Evolutionary conservation across 2,888 invertebrate species (phyloP).

Genomic region (Dicyrtoma fusca): DNA sequence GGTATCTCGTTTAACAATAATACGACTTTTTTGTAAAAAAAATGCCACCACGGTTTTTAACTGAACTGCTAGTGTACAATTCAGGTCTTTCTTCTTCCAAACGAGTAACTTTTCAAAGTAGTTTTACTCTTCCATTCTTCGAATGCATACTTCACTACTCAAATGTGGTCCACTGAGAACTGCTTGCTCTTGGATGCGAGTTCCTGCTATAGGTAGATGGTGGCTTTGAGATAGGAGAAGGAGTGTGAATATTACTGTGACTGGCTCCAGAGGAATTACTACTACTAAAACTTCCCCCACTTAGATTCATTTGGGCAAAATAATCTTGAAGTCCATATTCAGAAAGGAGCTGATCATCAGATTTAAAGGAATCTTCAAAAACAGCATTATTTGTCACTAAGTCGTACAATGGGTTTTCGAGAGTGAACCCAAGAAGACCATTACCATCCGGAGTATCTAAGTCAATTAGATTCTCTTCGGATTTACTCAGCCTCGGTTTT

Average conservation of each 20-base stretch:
- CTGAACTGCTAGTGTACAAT: too few relatives aligned
- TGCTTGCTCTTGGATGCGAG: slow-evolving; percentile 7
- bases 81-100: not conserved
- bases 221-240: slow-evolving; percentile 7
- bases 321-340: slow-evolving; percentile 56
- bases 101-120: not conserved
- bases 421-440: slow-evolving; percentile 40
- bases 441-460: slow-evolving; percentile 54
- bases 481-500: slow-evolving; percentile 53
- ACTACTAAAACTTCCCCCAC: slow-evolving; percentile 30
- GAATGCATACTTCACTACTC: slow-evolving; percentile 1
- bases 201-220: slow-evolving; percentile 1
- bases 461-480: slow-evolving; percentile 57
- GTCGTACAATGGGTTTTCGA: slow-evolving; percentile 56
- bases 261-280: slow-evolving; percentile 30
- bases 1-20: too few relatives aligned
- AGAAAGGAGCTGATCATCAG: slow-evolving; percentile 53
- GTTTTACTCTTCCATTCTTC: not conserved
- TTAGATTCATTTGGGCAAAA: slow-evolving; percentile 40
- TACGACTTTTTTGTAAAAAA: too few relatives aligned
- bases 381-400: slow-evolving; percentile 51
- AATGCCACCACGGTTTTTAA: too few relatives aligned
- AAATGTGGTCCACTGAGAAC: slow-evolving; percentile 31
- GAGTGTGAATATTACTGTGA: slow-evolving; percentile 26
- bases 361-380: slow-evolving; percentile 50